Evolutionary conservation across 1,140 invertebrate genomes (phyloP).

Genomic region (Philopotamus ludificatus): DNA sequence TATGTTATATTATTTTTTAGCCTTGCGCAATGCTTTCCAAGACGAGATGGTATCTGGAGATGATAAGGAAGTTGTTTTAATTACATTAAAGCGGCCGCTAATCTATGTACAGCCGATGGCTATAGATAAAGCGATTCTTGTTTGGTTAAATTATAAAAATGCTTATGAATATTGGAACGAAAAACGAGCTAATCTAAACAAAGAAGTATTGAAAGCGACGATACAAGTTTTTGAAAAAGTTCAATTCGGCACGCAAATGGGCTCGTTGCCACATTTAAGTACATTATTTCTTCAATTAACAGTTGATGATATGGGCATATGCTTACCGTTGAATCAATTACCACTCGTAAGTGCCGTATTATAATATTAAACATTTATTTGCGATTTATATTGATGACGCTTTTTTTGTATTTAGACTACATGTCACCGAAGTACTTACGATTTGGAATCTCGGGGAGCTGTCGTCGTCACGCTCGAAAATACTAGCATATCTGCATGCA

Average conservation of each 20-base stretch:
- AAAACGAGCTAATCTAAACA: slow-evolving; percentile 84
- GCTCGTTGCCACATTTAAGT: slow-evolving; percentile 71
- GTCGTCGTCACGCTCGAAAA: slow-evolving; percentile 93
- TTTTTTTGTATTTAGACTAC: slow-evolving; percentile 49
- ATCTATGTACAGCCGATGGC: slow-evolving; percentile 95
- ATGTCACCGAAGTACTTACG: slow-evolving; percentile 65
- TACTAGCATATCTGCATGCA: slow-evolving; percentile 89
- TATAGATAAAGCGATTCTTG: slow-evolving; percentile 93
- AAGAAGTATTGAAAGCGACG: slow-evolving; percentile 80
- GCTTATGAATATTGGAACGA: slow-evolving; percentile 99
- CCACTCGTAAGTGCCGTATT: slow-evolving; percentile 52
- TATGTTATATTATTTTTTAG: slow-evolving; percentile 44
- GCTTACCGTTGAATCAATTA: slow-evolving; percentile 84
- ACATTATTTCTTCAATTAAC: slow-evolving; percentile 92
- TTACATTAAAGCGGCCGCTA: slow-evolving; percentile 86
- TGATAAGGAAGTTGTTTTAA: slow-evolving; percentile 92
- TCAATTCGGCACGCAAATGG: slow-evolving; percentile 70
- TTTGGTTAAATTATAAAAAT: slow-evolving; percentile 98
- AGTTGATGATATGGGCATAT: slow-evolving; percentile 96
- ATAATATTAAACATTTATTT: slow-evolving; percentile 17
- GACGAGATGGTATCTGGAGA: slow-evolving; percentile 87
- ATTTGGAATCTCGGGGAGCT: slow-evolving; percentile 81
- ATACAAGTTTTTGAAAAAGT: slow-evolving; percentile 71
- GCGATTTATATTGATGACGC: slow-evolving; percentile 11
- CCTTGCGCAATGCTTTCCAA: slow-evolving; percentile 78